Evolutionary conservation across 2,888 invertebrate species (phyloP), one percentile per base, ranked within the genome.

Genomic region (Strigamia transsilvanica): DNA sequence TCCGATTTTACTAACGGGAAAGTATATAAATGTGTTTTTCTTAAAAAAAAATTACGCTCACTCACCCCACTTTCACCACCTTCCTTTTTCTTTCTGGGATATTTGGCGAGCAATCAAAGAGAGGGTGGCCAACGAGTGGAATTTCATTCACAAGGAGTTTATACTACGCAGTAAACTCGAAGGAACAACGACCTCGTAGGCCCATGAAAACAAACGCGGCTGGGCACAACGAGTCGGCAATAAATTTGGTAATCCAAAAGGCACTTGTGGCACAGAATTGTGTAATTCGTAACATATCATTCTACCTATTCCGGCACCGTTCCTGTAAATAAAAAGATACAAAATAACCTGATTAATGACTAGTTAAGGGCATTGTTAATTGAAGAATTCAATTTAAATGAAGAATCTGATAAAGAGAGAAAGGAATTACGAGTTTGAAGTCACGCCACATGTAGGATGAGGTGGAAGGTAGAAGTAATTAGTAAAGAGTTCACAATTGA

Each of bases 61-160:
- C 82, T 82, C 82, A 82, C 82, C 82, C 82, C 77, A 23, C 82
- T 73, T 18, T 56, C 27, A 56, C 56, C 38, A 38, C 42, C 41
- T 79, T 42, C 79, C 34, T 79, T 42, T 38, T 38, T 79, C 41
- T 38, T 38, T 42, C 79, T 79, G 41, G 41, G 79, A 42, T 38
- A 38, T 38, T 80, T 80, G 73, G 73, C 73, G 73, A 73, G 73
- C 32, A 73, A 73, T 73, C 73, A 73, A 73, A 73, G 73, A 73
- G 73, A 73, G 73, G 73, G 73, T 32, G 73, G 73, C 73, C 73
- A 73, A 80, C 80, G 77, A 41, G 42, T 77, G 78, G 78, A 82
- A 77, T 82, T 78, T 82, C 82, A 82, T 82, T 82, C 82, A 82
- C 77, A 81, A 21, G 23, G 73, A 73, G 73, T 73, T 73, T n/a